phyloP scores from a whole-genome alignment of 2,888 invertebrate species.

The Oligia strigilis region DNA sequence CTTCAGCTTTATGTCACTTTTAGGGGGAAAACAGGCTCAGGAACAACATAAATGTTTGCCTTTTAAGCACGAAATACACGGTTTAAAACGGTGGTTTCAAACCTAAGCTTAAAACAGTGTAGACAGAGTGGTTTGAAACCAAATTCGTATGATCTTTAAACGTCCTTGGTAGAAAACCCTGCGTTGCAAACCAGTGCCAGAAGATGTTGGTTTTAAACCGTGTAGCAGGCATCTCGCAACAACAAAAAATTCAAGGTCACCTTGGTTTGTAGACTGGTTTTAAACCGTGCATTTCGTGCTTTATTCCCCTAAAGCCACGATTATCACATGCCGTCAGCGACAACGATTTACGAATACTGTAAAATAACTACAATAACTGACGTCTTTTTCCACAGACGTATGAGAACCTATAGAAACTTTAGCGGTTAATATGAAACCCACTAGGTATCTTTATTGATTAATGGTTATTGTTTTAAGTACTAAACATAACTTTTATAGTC shows the following conservation, averaged over 20 bases:
- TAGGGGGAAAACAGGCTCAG: not conserved
- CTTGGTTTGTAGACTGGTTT: too few relatives aligned
- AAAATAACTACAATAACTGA: not conserved
- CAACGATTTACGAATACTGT: not conserved
- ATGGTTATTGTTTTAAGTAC: constrained; percentile 25
- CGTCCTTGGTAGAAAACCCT: too few relatives aligned
- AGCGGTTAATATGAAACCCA: constrained; percentile 1
- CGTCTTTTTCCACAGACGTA: not conserved
- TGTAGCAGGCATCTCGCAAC: too few relatives aligned
- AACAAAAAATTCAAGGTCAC: too few relatives aligned
- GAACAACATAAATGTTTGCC: not conserved
- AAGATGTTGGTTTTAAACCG: too few relatives aligned
- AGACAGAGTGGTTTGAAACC: too few relatives aligned
- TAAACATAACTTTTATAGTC: constrained; percentile 15
- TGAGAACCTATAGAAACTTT: not conserved
- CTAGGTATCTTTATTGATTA: constrained; percentile 8
- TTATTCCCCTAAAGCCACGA: not conserved
- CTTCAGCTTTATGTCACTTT: constrained; percentile 8
- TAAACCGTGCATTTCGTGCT: too few relatives aligned
- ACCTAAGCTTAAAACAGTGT: too few relatives aligned
- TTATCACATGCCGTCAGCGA: not conserved
- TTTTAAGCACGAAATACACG: too few relatives aligned
- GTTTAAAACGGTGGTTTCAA: too few relatives aligned
- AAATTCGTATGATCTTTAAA: too few relatives aligned
- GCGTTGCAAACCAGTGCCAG: too few relatives aligned